Percentiles rank a stretch among this genome's conserved stretches.
These are phyloP conservation scores for Melanotaenia trifasciata DNA, from an alignment of 2,797 vertebrate genomes.

Conservation along the genomic window DNA sequence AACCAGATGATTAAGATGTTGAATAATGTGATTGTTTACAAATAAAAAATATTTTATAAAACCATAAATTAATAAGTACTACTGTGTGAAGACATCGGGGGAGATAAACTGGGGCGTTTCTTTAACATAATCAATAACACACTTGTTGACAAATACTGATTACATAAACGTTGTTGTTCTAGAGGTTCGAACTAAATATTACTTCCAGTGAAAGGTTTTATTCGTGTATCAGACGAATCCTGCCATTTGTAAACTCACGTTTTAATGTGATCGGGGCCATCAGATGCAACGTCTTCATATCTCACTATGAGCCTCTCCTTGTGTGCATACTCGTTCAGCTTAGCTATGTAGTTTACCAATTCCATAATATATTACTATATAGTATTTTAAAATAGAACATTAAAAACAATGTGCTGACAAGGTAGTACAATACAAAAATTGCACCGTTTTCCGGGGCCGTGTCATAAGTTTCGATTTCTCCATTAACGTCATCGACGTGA, in stretches of 20 bases:
- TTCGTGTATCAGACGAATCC: neutral
- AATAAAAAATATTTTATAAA: too few relatives aligned
- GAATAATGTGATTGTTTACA: too few relatives aligned
- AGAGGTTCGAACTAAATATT: too few relatives aligned
- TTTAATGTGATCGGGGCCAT: slow-evolving; percentile 72
- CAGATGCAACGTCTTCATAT: slow-evolving; percentile 57
- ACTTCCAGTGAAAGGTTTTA: too few relatives aligned
- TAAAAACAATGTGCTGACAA: neutral
- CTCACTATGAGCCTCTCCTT: rapidly evolving
- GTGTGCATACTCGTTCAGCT: slow-evolving; percentile 67
- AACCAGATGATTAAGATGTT: too few relatives aligned
- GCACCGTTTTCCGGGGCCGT: neutral
- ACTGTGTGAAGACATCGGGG: too few relatives aligned
- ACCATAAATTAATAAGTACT: too few relatives aligned
- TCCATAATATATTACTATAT: slow-evolving; percentile 44
- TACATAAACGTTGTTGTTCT: too few relatives aligned
- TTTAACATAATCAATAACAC: too few relatives aligned
- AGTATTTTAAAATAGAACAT: neutral
- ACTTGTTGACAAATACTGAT: too few relatives aligned
- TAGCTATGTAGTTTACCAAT: slow-evolving; percentile 50
- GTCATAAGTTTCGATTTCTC: slow-evolving; percentile 56
- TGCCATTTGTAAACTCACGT: slow-evolving; percentile 64
- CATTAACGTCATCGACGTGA: slow-evolving; percentile 29
- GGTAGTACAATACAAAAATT: rapidly evolving
- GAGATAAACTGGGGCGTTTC: too few relatives aligned